Evolutionary conservation across 2,113 vertebrate genomes (phyloP), one percentile per base, ranked within the genome.

Genomic region (Limnothrissa miodon): DNA sequence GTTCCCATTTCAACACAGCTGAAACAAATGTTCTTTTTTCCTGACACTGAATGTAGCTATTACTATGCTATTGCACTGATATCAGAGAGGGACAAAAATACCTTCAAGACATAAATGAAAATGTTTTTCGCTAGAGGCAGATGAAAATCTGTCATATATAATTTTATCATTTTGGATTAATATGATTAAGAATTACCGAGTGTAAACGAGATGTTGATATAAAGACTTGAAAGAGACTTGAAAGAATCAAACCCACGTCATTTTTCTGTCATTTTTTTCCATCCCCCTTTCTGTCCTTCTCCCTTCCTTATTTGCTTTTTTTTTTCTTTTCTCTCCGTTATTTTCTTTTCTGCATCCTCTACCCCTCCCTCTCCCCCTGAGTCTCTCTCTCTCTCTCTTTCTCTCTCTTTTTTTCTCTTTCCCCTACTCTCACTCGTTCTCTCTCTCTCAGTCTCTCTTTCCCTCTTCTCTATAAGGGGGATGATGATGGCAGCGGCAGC

Each of bases 1-100:
- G 42, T 82, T 85, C 78, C 56, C 36, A 83, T 79, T 45, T 62
- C 62, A 70, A 33, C 62, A 70, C 29, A 36, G 25, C 25, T 70
- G 17, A 70, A 70, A 70, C 29, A 3, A 70, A 70, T 36, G 62
- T 17, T 70, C 25, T 70, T 15, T 66, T 66, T 70, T 70, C 13
- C 51, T 21, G 13, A 29, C 3, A 33, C 62, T 11, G 29, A 33
- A 70, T 36, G 29, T 70, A 33, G 29, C 25, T 33, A 29, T 33
- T 29, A 66, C 62, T 29, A 33, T 66, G 62, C 62, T 70, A 33
- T 70, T 70, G 62, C 29, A 70, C 17, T 15, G 29, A 33, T 70
- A 70, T 33, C 29, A 33, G 10, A 10, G 7, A 11, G 25, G 1
- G 29, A 70, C 11, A 36, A 70, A 25, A 66, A 66, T 29, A 25